Evolutionary conservation across 2,888 invertebrate genomes (phyloP).

Genomic region (Catonia carolina): DNA sequence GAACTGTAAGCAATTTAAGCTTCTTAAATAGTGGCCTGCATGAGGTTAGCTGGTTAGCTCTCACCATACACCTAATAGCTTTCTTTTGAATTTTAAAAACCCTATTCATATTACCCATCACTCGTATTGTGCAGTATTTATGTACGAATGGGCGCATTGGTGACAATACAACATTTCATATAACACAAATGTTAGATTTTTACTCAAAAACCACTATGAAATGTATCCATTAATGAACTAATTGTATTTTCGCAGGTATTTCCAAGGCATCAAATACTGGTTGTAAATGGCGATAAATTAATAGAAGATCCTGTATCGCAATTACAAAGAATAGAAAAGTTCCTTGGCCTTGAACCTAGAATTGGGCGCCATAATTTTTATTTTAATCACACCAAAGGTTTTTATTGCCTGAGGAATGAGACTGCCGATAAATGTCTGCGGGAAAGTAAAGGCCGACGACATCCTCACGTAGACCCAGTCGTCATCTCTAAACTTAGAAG

Average conservation of each 20-base stretch:
- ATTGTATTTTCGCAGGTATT: slow-evolving; percentile 54
- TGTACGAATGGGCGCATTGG: too few species aligned
- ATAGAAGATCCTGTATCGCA: slow-evolving; percentile 87
- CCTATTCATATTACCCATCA: too few species aligned
- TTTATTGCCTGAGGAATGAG: slow-evolving; percentile 45
- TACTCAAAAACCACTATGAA: too few species aligned
- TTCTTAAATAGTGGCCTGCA: too few species aligned
- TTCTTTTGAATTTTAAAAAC: too few species aligned
- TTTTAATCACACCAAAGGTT: slow-evolving; percentile 88
- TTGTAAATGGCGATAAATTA: slow-evolving; percentile 90
- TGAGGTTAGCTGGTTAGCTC: too few species aligned
- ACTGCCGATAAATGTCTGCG: slow-evolving; percentile 65
- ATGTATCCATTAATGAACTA: too few species aligned
- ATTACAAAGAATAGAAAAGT: slow-evolving; percentile 77
- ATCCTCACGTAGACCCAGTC: slow-evolving; percentile 53
- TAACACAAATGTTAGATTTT: too few species aligned
- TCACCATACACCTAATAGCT: too few species aligned
- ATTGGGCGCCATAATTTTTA: slow-evolving; percentile 85
- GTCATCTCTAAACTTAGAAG: slow-evolving; percentile 72
- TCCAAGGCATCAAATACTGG: slow-evolving; percentile 80
- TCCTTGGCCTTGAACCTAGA: slow-evolving; percentile 52
- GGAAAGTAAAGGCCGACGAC: slow-evolving; percentile 79
- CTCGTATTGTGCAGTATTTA: too few species aligned
- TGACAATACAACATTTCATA: too few species aligned
- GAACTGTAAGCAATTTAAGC: too few species aligned